phyloP scores from a whole-genome alignment of 1,140 invertebrate genomes.

The Drosophila prosaltans region DNA sequence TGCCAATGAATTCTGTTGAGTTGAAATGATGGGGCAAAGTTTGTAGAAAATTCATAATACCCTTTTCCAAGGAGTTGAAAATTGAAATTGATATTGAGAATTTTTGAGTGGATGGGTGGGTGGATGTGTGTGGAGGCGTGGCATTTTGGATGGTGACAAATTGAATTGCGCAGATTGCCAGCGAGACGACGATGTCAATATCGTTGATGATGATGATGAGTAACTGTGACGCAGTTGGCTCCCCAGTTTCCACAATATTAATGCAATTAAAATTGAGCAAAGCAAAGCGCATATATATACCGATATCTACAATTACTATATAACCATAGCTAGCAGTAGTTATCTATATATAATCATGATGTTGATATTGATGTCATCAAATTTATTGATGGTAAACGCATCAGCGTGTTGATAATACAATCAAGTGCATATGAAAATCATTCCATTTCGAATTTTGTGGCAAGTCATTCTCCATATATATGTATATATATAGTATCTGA shows the following conservation, averaged over 20 bases:
- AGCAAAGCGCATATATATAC: background rate
- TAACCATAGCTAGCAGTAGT: background rate
- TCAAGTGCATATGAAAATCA: slow-evolving; percentile 65
- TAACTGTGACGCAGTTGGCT: slow-evolving; percentile 28
- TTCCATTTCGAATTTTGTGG: slow-evolving; percentile 39
- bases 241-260: slow-evolving; percentile 56
- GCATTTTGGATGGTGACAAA: slow-evolving; percentile 54
- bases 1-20: background rate
- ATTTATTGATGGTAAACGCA: slow-evolving; percentile 64
- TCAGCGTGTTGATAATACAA: slow-evolving; percentile 71
- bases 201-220: slow-evolving; percentile 4
- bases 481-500: background rate
- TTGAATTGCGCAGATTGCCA: slow-evolving; percentile 73
- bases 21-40: background rate
- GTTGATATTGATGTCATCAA: slow-evolving; percentile 49
- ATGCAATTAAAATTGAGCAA: slow-evolving; percentile 66
- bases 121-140: slow-evolving; percentile 16
- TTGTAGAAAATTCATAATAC: slow-evolving; percentile 15
- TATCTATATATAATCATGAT: background rate
- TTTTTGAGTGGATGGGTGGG: slow-evolving; percentile 20
- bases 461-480: background rate
- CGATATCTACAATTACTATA: background rate
- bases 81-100: slow-evolving; percentile 70
- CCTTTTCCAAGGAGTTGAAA: slow-evolving; percentile 34
- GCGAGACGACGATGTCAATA: background rate